Evolutionary conservation across 2,888 invertebrate genomes (phyloP).

Genomic region (Platerodrilus igneus): DNA sequence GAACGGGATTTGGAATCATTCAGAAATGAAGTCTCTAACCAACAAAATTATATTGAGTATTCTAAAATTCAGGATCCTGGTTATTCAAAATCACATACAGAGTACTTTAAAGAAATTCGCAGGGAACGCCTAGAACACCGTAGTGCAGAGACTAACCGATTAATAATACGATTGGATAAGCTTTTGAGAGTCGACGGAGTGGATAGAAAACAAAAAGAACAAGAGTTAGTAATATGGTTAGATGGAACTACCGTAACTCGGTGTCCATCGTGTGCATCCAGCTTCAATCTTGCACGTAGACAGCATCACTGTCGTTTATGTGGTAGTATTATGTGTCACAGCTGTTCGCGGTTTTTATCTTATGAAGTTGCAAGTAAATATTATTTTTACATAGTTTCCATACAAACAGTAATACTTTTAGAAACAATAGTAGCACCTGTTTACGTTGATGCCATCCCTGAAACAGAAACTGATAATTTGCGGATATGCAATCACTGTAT

Average conservation of each 20-base stretch:
- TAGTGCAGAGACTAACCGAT: constrained; percentile 91
- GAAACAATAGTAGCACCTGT: constrained; percentile 44
- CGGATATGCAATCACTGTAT: constrained; percentile 74
- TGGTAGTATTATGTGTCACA: constrained; percentile 88
- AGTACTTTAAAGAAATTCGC: constrained; percentile 68
- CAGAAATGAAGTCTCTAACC: constrained; percentile 47
- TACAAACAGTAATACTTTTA: constrained; percentile 44
- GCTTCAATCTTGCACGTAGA: constrained; percentile 80
- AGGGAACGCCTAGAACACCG: constrained; percentile 73
- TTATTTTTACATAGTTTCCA: constrained; percentile 17
- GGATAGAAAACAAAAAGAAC: constrained; percentile 69
- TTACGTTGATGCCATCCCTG: constrained; percentile 30
- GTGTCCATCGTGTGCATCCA: constrained; percentile 87
- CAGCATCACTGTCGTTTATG: constrained; percentile 96
- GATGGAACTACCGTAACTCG: constrained; percentile 85
- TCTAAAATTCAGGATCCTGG: constrained; percentile 64
- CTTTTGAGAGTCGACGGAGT: constrained; percentile 70
- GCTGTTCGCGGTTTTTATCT: constrained; percentile 83
- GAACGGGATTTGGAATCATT: constrained; percentile 61
- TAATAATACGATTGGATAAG: constrained; percentile 89
- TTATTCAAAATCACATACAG: constrained; percentile 60
- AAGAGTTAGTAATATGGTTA: constrained; percentile 83
- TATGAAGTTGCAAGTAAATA: constrained; percentile 71
- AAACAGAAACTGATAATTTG: constrained; percentile 56
- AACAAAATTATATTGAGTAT: constrained; percentile 46